Percentiles rank a stretch among this genome's conserved stretches.
phyloP scores from a whole-genome alignment of 2,888 invertebrate species.

The Pteria penguin region DNA sequence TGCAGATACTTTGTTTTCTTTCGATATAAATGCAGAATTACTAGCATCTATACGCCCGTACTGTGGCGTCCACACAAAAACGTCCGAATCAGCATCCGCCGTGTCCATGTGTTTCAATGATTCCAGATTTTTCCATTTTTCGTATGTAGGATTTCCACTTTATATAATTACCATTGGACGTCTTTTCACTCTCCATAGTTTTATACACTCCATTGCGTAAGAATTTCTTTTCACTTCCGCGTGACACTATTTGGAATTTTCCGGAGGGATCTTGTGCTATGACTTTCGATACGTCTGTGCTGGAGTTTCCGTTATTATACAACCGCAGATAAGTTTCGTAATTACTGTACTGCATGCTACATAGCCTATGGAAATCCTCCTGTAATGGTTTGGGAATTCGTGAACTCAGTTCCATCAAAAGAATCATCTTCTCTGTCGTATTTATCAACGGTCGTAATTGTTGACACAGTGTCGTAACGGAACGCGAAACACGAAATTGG shows the following conservation, averaged over 20 bases:
- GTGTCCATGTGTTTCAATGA: constrained; percentile 39
- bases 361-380: constrained; percentile 69
- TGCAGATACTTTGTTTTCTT: constrained; percentile 4
- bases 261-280: constrained; percentile 69
- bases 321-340: constrained; percentile 66
- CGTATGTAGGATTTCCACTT: too few species aligned
- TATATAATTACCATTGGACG: too few species aligned
- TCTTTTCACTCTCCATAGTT: too few species aligned
- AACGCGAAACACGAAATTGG: constrained; percentile 66
- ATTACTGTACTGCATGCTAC: constrained; percentile 65
- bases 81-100: constrained; percentile 47
- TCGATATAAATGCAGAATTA: constrained; percentile 26
- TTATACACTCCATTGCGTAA: too few species aligned
- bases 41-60: constrained; percentile 34
- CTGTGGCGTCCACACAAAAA: constrained; percentile 45
- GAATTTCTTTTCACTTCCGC: constrained; percentile 61
- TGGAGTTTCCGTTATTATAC: constrained; percentile 54
- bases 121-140: constrained; percentile 47
- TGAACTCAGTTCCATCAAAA: constrained; percentile 66
- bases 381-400: constrained; percentile 60
- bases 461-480: constrained; percentile 65
- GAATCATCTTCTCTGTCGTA: constrained; percentile 65
- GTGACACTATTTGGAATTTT: constrained; percentile 64
- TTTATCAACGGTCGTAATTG: constrained; percentile 65
- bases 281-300: constrained; percentile 57